phyloP scores from a whole-genome alignment of 2,888 invertebrate species.

The Drosophila acutilabella region DNA sequence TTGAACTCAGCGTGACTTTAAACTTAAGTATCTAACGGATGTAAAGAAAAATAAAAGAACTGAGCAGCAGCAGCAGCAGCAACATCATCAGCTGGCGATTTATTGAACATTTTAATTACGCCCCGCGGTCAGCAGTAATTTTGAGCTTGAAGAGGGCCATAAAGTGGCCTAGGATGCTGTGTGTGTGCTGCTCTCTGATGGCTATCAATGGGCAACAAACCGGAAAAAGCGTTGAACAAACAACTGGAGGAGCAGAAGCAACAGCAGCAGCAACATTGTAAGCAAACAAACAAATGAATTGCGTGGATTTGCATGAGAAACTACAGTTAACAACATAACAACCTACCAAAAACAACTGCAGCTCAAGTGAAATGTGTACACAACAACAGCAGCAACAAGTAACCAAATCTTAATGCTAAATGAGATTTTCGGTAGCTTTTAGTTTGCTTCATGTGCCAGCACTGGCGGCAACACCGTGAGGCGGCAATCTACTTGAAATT shows the following conservation, averaged over 20 bases:
- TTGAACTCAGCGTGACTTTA: conserved; percentile 21
- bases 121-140: conserved; percentile 61
- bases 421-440: conserved; percentile 69
- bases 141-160: conserved; percentile 26
- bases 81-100: conserved; percentile 42
- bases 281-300: conserved; percentile 54
- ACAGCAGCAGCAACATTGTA: conserved; percentile 35
- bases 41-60: conserved; percentile 1
- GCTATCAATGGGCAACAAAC: conserved; percentile 68
- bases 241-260: conserved; percentile 22
- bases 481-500: conserved; percentile 74
- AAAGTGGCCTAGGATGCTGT: conserved; percentile 31
- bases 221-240: conserved; percentile 68
- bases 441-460: conserved; percentile 16
- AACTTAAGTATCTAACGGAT: conserved; percentile 15
- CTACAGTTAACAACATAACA: conserved; percentile 60
- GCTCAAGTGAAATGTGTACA: conserved; percentile 62
- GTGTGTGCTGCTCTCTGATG: conserved; percentile 32
- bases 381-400: conserved; percentile 26
- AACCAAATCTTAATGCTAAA: conserved; percentile 45
- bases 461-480: conserved; percentile 54
- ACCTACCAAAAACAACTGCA: conserved; percentile 17
- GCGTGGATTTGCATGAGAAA: conserved; percentile 78
- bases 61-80: neutral
- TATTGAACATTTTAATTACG: conserved; percentile 75